Evolutionary conservation across 2,113 vertebrate species (phyloP).

Genomic region (Prunella fulvescens): DNA sequence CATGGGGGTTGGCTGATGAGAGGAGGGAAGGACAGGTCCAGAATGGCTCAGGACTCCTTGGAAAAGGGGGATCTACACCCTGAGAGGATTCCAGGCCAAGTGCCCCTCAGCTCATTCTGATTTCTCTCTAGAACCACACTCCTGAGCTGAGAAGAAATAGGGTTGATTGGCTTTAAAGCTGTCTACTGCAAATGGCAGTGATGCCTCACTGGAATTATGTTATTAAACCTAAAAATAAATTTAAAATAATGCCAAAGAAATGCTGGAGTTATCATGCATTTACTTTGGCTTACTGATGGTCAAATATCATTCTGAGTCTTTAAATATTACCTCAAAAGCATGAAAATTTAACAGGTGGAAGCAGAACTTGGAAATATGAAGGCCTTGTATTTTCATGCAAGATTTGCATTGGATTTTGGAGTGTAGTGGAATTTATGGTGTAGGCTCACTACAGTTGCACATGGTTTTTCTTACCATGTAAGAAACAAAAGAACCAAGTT

Average conservation of each 20-base stretch:
- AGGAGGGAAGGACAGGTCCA: not conserved
- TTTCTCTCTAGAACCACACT: not conserved
- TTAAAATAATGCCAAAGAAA: not conserved
- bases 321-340: not conserved
- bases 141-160: not conserved
- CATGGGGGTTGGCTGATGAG: rapidly evolving
- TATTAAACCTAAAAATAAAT: not conserved
- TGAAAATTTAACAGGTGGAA: not conserved
- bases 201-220: not conserved
- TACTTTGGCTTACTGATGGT: not conserved
- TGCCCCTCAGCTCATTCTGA: not conserved
- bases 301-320: not conserved
- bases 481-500: not conserved
- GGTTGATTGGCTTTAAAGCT: not conserved
- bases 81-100: not conserved
- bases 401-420: not conserved
- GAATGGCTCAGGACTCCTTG: not conserved
- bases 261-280: not conserved
- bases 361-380: not conserved
- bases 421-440: not conserved
- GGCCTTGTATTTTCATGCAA: not conserved
- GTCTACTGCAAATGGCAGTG: not conserved
- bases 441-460: not conserved
- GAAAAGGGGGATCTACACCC: not conserved
- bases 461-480: rapidly evolving